A percentile compares a stretch with the other conserved stretches of the same genome.
These are phyloP conservation scores for Deladenus siricidicola DNA, from an alignment of 2,888 invertebrate species.

Conservation along the genomic window DNA sequence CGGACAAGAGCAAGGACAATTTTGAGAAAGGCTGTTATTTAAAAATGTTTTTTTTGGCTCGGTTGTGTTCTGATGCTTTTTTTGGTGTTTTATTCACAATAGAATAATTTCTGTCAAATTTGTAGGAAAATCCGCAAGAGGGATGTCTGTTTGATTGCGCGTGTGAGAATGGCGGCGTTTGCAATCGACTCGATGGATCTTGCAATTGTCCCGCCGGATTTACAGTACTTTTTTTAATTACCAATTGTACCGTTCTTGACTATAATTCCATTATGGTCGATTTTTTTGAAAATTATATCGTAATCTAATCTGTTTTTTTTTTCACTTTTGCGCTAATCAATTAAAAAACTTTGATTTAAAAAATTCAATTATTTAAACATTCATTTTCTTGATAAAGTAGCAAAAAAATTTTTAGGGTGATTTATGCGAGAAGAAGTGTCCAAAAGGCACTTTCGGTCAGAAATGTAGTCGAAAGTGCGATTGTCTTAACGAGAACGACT, in stretches of 20 bases:
- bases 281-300: too few relatives aligned
- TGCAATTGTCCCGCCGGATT: slow-evolving; percentile 57
- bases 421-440: slow-evolving; percentile 37
- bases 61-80: not conserved
- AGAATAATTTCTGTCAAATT: slow-evolving; percentile 15
- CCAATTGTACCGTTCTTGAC: too few relatives aligned
- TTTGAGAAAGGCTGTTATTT: too few relatives aligned
- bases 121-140: slow-evolving; percentile 34
- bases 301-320: too few relatives aligned
- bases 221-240: not conserved
- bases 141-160: slow-evolving; percentile 42
- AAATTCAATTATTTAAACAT: too few relatives aligned
- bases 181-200: slow-evolving; percentile 56
- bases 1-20: too few relatives aligned
- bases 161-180: slow-evolving; percentile 56
- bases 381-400: too few relatives aligned
- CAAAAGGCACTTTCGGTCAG: slow-evolving; percentile 32
- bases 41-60: too few relatives aligned
- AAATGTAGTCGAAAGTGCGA: slow-evolving; percentile 44
- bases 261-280: too few relatives aligned
- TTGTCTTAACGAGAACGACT: slow-evolving; percentile 48
- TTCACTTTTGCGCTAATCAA: too few relatives aligned
- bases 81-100: not conserved
- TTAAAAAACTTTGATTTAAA: too few relatives aligned
- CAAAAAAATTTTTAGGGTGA: slow-evolving; percentile 36